Conservation (phyloP, 1,140 invertebrate genomes). For the Macrocentrus cingulum region DNA sequence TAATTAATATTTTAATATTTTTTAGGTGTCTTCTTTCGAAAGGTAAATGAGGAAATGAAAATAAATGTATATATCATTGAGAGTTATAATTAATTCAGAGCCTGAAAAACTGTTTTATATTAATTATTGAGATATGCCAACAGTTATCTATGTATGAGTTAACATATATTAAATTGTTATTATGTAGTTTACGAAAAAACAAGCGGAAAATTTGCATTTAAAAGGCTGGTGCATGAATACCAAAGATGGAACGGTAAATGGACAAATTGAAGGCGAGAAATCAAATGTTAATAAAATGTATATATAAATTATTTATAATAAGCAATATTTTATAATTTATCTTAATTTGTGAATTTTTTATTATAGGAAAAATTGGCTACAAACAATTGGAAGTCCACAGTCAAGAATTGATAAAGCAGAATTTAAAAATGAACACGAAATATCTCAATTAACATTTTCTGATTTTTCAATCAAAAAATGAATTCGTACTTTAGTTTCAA, state of each 20-base stretch:
- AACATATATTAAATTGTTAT: background rate
- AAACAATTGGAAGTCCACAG: conserved; percentile 67
- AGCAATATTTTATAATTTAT: too few relatives aligned
- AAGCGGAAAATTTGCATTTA: conserved; percentile 66
- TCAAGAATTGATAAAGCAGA: conserved; percentile 69
- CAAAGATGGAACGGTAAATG: conserved; percentile 67
- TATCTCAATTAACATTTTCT: conserved; percentile 36
- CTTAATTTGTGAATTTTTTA: too few relatives aligned
- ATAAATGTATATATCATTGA: too few relatives aligned
- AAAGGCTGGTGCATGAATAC: conserved; percentile 81
- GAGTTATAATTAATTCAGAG: too few relatives aligned
- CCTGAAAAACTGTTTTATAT: too few relatives aligned
- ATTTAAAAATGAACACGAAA: conserved; percentile 66
- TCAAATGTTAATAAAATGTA: conserved; percentile 70
- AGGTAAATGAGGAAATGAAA: too few relatives aligned
- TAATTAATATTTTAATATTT: background rate
- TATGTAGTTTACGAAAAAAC: conserved; percentile 67
- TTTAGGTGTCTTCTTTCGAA: background rate
- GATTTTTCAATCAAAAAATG: conserved; percentile 41
- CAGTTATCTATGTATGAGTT: background rate
- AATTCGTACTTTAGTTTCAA: too few relatives aligned
- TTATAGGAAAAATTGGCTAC: conserved; percentile 72
- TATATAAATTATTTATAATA: too few relatives aligned
- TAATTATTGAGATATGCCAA: background rate
- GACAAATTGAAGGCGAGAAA: conserved; percentile 67